Percentiles rank a stretch among this genome's conserved stretches.
Conservation (phyloP, 2,113 vertebrate genomes). For the Phrynosoma blainvillii region DNA sequence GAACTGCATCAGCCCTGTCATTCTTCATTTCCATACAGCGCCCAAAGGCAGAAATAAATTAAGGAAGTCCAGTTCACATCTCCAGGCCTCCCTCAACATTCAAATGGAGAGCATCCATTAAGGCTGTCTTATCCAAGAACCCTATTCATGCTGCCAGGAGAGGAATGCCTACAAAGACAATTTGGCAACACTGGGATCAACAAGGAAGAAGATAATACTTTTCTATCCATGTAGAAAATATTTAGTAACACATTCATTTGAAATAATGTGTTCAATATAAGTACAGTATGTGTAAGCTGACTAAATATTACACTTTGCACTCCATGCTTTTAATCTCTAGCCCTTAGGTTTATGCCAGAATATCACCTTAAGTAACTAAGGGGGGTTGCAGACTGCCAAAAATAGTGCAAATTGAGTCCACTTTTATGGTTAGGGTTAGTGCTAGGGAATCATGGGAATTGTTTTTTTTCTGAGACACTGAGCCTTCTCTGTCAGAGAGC, state of each 20-base stretch:
- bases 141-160: background rate
- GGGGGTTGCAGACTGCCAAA: too few species aligned
- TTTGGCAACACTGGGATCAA: background rate
- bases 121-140: background rate
- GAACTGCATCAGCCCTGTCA: background rate
- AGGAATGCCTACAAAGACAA: background rate
- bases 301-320: background rate
- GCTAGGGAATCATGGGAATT: too few species aligned
- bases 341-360: background rate
- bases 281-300: background rate
- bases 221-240: background rate
- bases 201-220: background rate
- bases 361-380: background rate
- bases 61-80: too few species aligned
- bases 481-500: too few species aligned
- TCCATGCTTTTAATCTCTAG: background rate
- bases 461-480: too few species aligned
- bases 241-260: background rate
- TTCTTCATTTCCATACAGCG: background rate
- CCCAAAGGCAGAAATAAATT: too few species aligned
- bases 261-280: background rate
- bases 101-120: background rate
- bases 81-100: too few species aligned
- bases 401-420: too few species aligned
- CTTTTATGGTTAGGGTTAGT: too few species aligned